Base-by-base conservation (phyloP, 2,113 vertebrate genomes). In the Pseudonaja textilis region DNA sequence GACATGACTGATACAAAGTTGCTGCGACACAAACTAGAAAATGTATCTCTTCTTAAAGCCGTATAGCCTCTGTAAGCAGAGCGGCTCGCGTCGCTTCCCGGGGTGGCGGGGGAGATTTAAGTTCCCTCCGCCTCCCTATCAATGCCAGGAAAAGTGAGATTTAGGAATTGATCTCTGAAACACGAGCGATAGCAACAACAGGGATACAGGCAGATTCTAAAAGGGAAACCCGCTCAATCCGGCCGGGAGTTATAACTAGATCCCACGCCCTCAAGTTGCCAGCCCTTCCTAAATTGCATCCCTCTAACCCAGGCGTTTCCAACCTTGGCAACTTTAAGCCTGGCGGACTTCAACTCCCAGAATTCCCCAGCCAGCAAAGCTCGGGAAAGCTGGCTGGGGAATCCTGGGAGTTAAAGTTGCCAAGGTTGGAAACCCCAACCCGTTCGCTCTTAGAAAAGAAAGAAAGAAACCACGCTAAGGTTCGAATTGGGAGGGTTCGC, bases 1-100 rank as follows among this genome's bases (percentile, higher is more conserved):
- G 97, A 97, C 97, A 97, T 97, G 97, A 97, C 97, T 98, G 97
- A 96, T 97, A 97, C 97, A 97, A 98, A 98, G 97, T 98, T 98
- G 97, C 97, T 98, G 97, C 97, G 97, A 98, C 97, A 98, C 97
- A 98, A 96, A 95, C 95, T 96, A 94, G 93, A 95, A 96, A 95
- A 96, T 2, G 95, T 95, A 97, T 93, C 96, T 95, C 93, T 93
- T 97, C 94, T 97, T 97, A 97, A 97, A 97, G 97, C 97, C 90
- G 95, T 96, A 97, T 96, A n/a, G 52, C 93, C 95, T 59, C 92
- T 29, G 25, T 50, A 34, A 8, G 11, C 57, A 39, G 87, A 91
- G 10, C 2, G 45, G 89, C 6, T 25, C 1, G 52, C 69, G 5
- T 0, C 16, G 57, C 52, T 6, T 50, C 69, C 56, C 25, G 23